Percentiles rank a stretch among this genome's conserved stretches.
Evolutionary conservation across 2,113 vertebrate species (phyloP).

Genomic region (Mionectes macconnelli): DNA sequence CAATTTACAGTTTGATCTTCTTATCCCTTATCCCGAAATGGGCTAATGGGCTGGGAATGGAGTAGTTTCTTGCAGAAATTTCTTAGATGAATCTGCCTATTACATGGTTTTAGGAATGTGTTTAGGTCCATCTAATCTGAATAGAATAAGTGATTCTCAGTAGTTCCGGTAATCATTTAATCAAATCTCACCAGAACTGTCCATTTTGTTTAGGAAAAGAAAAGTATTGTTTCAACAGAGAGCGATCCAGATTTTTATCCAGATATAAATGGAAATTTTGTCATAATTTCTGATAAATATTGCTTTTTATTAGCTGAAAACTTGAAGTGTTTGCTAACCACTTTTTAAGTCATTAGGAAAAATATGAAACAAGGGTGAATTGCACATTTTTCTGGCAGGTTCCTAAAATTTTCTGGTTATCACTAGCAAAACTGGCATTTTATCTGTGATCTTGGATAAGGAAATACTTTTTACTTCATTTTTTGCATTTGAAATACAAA

Average conservation of each 20-base stretch:
- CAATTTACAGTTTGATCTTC: background rate
- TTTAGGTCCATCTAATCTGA: background rate
- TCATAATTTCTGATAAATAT: background rate
- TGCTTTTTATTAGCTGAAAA: background rate
- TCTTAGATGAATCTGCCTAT: background rate
- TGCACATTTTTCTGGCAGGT: background rate
- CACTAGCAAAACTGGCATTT: background rate
- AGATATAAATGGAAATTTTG: background rate
- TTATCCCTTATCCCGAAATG: background rate
- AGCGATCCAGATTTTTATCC: background rate
- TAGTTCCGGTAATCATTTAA: background rate
- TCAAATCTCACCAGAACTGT: background rate
- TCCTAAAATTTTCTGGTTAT: background rate
- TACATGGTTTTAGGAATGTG: background rate
- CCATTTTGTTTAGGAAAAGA: background rate
- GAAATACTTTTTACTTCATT: background rate
- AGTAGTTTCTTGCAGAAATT: background rate
- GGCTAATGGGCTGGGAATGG: background rate
- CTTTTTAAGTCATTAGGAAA: background rate
- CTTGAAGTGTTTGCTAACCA: background rate
- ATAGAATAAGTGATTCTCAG: background rate
- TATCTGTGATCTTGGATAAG: background rate
- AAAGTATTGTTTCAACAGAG: background rate
- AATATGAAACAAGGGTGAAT: background rate
- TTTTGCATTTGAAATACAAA: background rate